phyloP scores from a whole-genome alignment of 2,888 invertebrate genomes.

The Brenthis ino region DNA sequence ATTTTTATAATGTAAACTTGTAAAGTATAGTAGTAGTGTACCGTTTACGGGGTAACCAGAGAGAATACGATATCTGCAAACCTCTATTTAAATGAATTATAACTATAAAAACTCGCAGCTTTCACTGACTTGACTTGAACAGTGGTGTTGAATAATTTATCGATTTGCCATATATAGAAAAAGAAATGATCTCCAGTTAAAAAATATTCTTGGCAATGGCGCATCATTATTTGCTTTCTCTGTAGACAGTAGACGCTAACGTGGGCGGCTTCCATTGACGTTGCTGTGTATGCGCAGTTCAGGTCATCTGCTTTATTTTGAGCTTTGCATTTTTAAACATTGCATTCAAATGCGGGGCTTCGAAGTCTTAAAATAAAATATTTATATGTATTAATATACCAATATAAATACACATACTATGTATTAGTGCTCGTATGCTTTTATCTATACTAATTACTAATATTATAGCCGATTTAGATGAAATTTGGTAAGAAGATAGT shows the following conservation, averaged over 20 bases:
- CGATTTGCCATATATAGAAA: slow-evolving; percentile 27
- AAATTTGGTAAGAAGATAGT: too few relatives aligned
- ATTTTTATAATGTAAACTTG: too few relatives aligned
- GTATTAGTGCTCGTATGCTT: too few relatives aligned
- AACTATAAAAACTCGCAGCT: slow-evolving; percentile 16
- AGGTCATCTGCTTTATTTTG: slow-evolving; percentile 43
- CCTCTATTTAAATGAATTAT: too few relatives aligned
- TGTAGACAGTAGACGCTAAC: slow-evolving; percentile 18
- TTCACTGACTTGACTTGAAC: slow-evolving; percentile 21
- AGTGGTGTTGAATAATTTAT: slow-evolving; percentile 28
- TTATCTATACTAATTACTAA: too few relatives aligned
- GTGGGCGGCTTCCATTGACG: slow-evolving; percentile 43
- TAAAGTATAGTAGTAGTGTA: too few relatives aligned
- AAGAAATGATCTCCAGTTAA: slow-evolving; percentile 19
- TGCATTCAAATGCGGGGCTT: slow-evolving; percentile 15
- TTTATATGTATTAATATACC: not conserved
- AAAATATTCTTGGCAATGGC: slow-evolving; percentile 33
- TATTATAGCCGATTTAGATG: too few relatives aligned
- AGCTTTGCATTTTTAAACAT: slow-evolving; percentile 37
- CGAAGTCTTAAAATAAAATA: slow-evolving; percentile 16
- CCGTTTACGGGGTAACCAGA: too few relatives aligned
- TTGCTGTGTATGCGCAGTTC: slow-evolving; percentile 36
- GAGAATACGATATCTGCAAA: too few relatives aligned
- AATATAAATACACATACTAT: too few relatives aligned
- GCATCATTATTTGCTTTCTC: slow-evolving; percentile 48